Conservation (phyloP, 2,888 invertebrate genomes). For the Sinopyrophorus schimmeli region DNA sequence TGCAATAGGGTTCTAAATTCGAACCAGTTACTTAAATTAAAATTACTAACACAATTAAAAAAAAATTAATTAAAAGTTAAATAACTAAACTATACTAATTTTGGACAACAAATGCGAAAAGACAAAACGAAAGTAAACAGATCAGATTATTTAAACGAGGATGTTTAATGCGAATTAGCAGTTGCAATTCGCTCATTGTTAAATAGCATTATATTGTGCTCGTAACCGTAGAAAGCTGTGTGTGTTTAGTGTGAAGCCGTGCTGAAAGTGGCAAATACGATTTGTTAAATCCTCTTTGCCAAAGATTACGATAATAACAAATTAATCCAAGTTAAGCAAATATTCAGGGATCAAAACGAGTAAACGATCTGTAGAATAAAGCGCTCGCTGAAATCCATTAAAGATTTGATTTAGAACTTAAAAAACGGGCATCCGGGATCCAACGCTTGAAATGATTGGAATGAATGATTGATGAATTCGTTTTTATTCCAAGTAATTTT, state of each 20-base stretch:
- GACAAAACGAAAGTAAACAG: constrained; percentile 28
- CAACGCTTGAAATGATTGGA: constrained; percentile 13
- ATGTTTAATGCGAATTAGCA: constrained; percentile 29
- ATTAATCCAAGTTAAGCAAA: constrained; percentile 11
- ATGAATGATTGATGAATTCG: constrained; percentile 28
- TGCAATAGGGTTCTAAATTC: too few species aligned
- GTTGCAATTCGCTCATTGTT: constrained; percentile 20
- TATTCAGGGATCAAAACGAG: constrained; percentile 5
- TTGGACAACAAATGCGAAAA: too few species aligned
- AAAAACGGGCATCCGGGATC: constrained; percentile 12
- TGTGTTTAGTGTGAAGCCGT: constrained; percentile 12
- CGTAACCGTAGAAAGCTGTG: constrained; percentile 3
- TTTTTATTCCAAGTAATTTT: constrained; percentile 28
- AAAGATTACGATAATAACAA: constrained; percentile 7
- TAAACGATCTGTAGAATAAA: constrained; percentile 13
- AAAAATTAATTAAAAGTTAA: too few species aligned
- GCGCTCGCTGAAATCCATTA: constrained; percentile 14
- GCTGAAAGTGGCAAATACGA: constrained; percentile 9
- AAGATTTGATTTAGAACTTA: constrained; percentile 21
- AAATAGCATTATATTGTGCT: constrained; percentile 18
- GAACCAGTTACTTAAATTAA: too few species aligned
- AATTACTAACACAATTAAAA: too few species aligned
- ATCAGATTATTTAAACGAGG: too few species aligned
- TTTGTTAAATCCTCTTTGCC: constrained; percentile 1
- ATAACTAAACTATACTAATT: too few species aligned